Evolutionary conservation across 1,140 invertebrate species (phyloP).

Genomic region (Drosophila athabasca): DNA sequence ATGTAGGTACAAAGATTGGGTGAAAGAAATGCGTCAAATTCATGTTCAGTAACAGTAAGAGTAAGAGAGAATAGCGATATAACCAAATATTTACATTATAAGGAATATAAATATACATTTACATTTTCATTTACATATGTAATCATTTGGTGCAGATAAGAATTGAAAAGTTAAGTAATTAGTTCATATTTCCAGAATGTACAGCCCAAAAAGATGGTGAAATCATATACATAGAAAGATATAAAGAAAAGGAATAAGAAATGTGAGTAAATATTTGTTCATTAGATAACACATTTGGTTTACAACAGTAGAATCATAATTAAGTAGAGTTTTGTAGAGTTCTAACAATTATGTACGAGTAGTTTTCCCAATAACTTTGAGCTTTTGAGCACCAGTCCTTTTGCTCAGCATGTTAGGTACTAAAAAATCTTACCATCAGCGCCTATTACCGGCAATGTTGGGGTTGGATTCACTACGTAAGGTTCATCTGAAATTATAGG

Average conservation of each 20-base stretch:
- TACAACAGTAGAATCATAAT: no score
- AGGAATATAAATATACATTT: constrained; percentile 7
- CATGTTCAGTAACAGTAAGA: constrained; percentile 9
- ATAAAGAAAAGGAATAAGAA: constrained; percentile 59
- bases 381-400: no score
- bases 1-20: background rate
- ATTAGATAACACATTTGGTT: constrained; percentile 4
- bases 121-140: background rate
- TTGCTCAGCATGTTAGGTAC: background rate
- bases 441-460: constrained; percentile 40
- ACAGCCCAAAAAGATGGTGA: constrained; percentile 67
- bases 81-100: constrained; percentile 42
- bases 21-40: background rate
- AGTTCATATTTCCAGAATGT: constrained; percentile 65
- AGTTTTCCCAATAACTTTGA: no score
- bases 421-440: constrained; percentile 62
- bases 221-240: constrained; percentile 74
- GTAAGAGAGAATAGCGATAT: constrained; percentile 18
- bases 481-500: constrained; percentile 58
- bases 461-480: constrained; percentile 61
- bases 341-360: no score
- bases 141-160: constrained; percentile 15
- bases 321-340: no score
- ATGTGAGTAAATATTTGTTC: constrained; percentile 22
- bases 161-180: constrained; percentile 31